Evolutionary conservation across 2,113 vertebrate genomes (phyloP), one percentile per base, ranked within the genome.

Genomic region (Festucalex cinctus): DNA sequence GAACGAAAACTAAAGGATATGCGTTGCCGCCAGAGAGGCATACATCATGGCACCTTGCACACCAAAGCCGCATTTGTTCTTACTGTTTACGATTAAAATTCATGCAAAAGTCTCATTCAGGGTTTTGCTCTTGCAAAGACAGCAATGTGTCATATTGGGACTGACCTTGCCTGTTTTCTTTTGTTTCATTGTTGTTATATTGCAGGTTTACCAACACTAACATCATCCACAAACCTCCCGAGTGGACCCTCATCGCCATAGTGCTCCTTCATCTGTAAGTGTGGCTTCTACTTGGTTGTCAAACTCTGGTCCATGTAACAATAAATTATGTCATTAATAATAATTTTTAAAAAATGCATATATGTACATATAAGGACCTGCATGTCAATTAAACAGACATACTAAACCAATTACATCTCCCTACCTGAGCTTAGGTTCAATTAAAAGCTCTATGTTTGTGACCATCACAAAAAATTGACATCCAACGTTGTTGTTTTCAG

Each of bases 191-290:
- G 44, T 44, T 41, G 3, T 57, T 26, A 17, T 48, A n/a, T 26
- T 24, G 32, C 84, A 93, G 92, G 76, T 88, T 92, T 57, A 90
- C 81, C 71, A 92, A 80, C 76, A 80, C 69, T 32, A 93, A 92
- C 80, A 91, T 93, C 71, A 82, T 90, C 68, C 91, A 91, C 81
- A 92, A 85, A 81, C 79, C 79, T 73, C 85, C 90, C 28, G 89
- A 90, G 79, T 93, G 92, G 92, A 91, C 85, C 26, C 73, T 93
- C 66, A 83, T 92, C 22, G 79, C 85, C 1, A 66, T 92, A 10
- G 79, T 91, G 54, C 82, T 93, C 26, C 87, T 93, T 10, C 85
- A 88, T 70, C 78, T 89, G 92, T 93, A 85, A 92, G 92, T 92
- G 61, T 35, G 44, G 1, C 5, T 8, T 35, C 14, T 36, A 43